Conservation (phyloP, 2,797 vertebrate species). For the Neopelma chrysocephalum region DNA sequence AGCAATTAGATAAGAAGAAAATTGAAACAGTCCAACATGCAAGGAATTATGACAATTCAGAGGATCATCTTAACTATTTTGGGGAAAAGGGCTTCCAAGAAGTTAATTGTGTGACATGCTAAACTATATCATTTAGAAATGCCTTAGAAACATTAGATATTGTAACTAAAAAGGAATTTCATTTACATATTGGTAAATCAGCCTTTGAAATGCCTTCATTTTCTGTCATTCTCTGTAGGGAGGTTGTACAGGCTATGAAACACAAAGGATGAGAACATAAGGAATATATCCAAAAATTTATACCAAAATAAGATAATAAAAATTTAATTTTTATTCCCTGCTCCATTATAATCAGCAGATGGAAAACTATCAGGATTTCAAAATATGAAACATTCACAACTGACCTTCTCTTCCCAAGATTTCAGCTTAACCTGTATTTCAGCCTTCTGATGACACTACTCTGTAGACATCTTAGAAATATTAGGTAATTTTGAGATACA, state of each 20-base stretch:
- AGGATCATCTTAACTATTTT: neutral
- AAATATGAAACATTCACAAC: neutral
- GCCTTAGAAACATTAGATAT: neutral
- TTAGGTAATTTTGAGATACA: neutral
- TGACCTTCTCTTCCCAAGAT: neutral
- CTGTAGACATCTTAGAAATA: neutral
- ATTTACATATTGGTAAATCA: neutral
- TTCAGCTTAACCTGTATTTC: neutral
- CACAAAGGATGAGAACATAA: neutral
- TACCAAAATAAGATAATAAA: neutral
- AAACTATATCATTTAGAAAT: neutral
- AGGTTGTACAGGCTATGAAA: neutral
- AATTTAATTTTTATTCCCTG: neutral
- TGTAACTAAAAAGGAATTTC: neutral
- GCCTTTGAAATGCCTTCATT: neutral
- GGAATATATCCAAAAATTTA: neutral
- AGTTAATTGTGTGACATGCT: neutral
- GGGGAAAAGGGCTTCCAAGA: neutral
- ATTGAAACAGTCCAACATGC: neutral
- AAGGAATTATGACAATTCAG: neutral
- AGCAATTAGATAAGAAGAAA: neutral
- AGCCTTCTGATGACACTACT: neutral
- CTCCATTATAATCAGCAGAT: neutral
- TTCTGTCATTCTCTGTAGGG: neutral
- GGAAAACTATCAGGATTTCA: neutral